Evolutionary conservation across 1,140 invertebrate species (phyloP).

Genomic region (Dendrolimus kikuchii): DNA sequence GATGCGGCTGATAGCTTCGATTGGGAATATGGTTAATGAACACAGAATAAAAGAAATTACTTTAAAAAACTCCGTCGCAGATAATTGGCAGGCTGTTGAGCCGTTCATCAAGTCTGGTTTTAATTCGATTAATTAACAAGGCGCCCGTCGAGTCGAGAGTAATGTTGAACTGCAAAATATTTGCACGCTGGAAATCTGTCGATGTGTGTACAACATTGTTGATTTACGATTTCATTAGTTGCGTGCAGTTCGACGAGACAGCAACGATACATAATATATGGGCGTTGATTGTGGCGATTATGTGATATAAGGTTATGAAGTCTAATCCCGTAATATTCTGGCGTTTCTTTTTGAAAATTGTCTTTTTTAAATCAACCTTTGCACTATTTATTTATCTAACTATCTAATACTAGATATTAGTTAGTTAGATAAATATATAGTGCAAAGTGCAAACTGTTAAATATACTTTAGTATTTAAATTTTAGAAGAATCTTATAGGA

Average conservation of each 20-base stretch:
- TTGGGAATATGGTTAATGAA: no score
- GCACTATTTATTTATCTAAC: no score
- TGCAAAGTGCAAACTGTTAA: no score
- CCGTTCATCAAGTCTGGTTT: conserved; percentile 26
- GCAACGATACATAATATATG: conserved; percentile 28
- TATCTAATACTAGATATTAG: no score
- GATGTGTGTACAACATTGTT: conserved; percentile 51
- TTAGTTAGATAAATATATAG: no score
- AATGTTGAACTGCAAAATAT: conserved; percentile 45
- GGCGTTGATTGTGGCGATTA: conserved; percentile 23
- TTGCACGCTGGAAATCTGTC: conserved; percentile 52
- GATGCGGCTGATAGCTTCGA: no score
- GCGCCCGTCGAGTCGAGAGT: conserved; percentile 23
- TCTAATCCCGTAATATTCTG: no score
- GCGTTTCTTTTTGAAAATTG: no score
- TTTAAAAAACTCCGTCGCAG: conserved; percentile 6
- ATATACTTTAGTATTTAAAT: no score
- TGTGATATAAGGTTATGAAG: conserved; percentile 10
- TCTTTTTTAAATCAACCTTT: no score
- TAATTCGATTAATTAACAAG: conserved; percentile 45
- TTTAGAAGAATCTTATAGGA: no score
- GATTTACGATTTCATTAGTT: conserved; percentile 69
- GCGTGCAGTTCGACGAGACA: conserved; percentile 36
- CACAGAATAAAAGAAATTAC: no score
- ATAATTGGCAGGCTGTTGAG: conserved; percentile 21